Evolutionary conservation across 2,797 vertebrate species (phyloP).

Genomic region (Knipowitschia caucasica): DNA sequence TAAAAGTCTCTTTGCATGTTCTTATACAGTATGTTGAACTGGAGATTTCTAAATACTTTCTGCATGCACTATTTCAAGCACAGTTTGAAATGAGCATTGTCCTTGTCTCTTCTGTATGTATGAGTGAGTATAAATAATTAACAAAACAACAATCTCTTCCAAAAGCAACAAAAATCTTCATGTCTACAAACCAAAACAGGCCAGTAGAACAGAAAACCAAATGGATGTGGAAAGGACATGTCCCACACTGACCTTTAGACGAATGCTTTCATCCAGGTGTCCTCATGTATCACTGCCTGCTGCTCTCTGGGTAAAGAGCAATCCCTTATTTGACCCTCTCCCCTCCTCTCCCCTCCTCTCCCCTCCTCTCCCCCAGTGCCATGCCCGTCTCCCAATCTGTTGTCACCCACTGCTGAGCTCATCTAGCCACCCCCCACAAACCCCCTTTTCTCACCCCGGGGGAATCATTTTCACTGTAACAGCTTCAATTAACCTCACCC

Average conservation of each 20-base stretch:
- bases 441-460: conserved; percentile 36
- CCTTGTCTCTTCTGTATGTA: too few species aligned
- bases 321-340: conserved; percentile 49
- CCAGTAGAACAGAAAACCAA: background rate
- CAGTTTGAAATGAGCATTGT: too few species aligned
- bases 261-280: conserved; percentile 55
- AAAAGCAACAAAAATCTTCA: too few species aligned
- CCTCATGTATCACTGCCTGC: conserved; percentile 64
- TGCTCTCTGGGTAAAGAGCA: conserved; percentile 38
- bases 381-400: conserved; percentile 13
- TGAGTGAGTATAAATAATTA: too few species aligned
- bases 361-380: conserved; percentile 12
- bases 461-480: conserved; percentile 72
- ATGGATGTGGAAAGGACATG: conserved; percentile 18
- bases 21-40: too few species aligned
- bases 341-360: conserved; percentile 18
- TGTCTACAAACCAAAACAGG: conserved; percentile 2
- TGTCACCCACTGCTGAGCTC: conserved; percentile 54
- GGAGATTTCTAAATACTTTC: too few species aligned
- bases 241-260: conserved; percentile 68
- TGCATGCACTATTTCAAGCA: too few species aligned
- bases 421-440: conserved; percentile 33
- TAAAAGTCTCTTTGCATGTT: too few species aligned
- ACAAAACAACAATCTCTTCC: too few species aligned
- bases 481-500: conserved; percentile 77